Percentiles rank a stretch among this genome's conserved stretches.
These are phyloP conservation scores for Bucorvus abyssinicus DNA, from an alignment of 2,797 vertebrate genomes.

Conservation along the genomic window DNA sequence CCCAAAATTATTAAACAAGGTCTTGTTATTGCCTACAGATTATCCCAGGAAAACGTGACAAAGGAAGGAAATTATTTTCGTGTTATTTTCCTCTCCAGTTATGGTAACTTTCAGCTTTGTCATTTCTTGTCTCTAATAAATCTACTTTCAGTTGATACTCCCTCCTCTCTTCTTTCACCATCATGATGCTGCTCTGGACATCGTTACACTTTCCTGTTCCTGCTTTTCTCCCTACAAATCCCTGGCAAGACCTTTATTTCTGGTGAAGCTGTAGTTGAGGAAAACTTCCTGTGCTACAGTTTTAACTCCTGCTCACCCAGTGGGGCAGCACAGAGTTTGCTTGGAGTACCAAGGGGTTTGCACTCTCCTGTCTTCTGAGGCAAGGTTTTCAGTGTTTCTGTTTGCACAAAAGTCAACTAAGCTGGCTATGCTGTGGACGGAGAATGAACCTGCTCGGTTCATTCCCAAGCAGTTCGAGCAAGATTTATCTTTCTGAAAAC, in stretches of 20 bases:
- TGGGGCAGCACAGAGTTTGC: fast-evolving
- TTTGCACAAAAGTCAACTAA: neutral
- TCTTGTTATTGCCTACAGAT: neutral
- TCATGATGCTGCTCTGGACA: neutral
- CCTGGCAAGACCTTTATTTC: neutral
- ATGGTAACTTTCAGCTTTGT: neutral
- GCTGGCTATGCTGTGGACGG: neutral
- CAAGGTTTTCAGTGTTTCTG: neutral
- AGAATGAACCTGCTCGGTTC: neutral
- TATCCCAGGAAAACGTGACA: neutral
- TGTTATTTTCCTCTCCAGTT: neutral
- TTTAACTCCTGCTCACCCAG: fast-evolving
- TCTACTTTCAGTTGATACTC: neutral
- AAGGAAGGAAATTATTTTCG: neutral
- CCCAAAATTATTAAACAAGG: neutral
- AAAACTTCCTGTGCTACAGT: neutral
- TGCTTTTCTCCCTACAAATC: neutral
- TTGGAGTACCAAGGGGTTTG: neutral
- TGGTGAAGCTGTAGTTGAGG: neutral
- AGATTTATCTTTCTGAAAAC: neutral
- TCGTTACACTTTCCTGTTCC: neutral
- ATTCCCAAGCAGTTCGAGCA: neutral
- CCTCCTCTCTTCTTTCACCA: neutral
- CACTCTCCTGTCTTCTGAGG: too few relatives aligned
- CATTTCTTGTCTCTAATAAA: neutral